phyloP scores from a whole-genome alignment of 2,888 invertebrate species.

The Glaucopsyche alexis region DNA sequence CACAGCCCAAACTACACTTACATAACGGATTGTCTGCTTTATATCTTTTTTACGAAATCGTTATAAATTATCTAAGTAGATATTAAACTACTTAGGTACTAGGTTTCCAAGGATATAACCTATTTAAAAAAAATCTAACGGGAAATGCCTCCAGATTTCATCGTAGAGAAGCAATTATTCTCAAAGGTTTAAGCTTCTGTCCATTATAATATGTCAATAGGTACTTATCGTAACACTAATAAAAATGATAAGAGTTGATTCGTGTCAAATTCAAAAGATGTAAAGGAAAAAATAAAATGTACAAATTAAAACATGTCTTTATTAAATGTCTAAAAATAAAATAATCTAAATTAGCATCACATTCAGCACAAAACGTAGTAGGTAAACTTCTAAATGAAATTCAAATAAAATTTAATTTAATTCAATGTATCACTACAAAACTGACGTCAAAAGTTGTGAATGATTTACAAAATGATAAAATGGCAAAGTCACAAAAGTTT shows the following conservation, averaged over 20 bases:
- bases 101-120: too few species aligned
- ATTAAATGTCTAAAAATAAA: slow-evolving; percentile 29
- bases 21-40: too few species aligned
- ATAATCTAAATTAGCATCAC: slow-evolving; percentile 28
- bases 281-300: slow-evolving; percentile 26
- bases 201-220: too few species aligned
- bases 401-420: neutral
- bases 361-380: slow-evolving; percentile 25
- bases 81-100: too few species aligned
- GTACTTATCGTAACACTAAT: too few species aligned
- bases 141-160: too few species aligned
- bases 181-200: too few species aligned
- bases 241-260: neutral
- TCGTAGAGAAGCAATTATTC: too few species aligned
- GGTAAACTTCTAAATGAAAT: slow-evolving; percentile 8
- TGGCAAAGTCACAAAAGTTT: neutral
- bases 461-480: slow-evolving; percentile 3
- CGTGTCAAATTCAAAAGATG: neutral
- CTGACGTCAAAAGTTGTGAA: slow-evolving; percentile 4
- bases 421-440: neutral
- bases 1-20: too few species aligned
- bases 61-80: too few species aligned
- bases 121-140: too few species aligned
- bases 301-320: slow-evolving; percentile 29
- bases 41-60: too few species aligned